Conservation (phyloP, 2,113 vertebrate genomes). For the Natator depressus region DNA sequence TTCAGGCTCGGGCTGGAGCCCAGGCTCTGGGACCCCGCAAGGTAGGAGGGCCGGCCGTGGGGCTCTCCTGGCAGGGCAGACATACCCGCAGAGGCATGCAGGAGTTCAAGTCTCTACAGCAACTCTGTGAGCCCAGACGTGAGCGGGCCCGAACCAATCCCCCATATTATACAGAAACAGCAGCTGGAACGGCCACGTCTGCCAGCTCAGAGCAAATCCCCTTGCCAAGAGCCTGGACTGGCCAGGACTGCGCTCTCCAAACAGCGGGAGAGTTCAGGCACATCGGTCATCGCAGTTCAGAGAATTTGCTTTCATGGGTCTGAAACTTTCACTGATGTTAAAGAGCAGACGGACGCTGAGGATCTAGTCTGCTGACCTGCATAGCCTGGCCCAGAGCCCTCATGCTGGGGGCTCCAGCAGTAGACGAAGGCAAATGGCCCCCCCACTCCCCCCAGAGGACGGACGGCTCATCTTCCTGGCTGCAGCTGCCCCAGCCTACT, state of each 20-base stretch:
- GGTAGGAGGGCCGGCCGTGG: too few species aligned
- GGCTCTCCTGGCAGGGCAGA: background rate
- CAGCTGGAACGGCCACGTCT: fast-evolving
- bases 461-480: background rate
- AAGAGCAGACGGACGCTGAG: background rate
- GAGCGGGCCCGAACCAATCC: fast-evolving
- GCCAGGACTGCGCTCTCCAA: fast-evolving
- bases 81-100: fast-evolving
- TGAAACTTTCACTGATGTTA: background rate
- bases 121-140: background rate
- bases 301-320: background rate
- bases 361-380: background rate
- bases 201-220: background rate
- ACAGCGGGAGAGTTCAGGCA: background rate
- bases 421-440: fast-evolving
- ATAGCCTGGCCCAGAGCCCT: background rate
- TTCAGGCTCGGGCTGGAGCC: too few species aligned
- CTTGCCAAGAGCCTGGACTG: fast-evolving
- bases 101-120: background rate
- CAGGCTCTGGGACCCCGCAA: too few species aligned
- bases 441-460: background rate
- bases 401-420: background rate
- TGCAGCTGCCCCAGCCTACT: fast-evolving
- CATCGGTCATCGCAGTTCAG: background rate
- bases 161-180: fast-evolving